phyloP scores from a whole-genome alignment of 2,113 vertebrate genomes.

The Zapus hudsonius region DNA sequence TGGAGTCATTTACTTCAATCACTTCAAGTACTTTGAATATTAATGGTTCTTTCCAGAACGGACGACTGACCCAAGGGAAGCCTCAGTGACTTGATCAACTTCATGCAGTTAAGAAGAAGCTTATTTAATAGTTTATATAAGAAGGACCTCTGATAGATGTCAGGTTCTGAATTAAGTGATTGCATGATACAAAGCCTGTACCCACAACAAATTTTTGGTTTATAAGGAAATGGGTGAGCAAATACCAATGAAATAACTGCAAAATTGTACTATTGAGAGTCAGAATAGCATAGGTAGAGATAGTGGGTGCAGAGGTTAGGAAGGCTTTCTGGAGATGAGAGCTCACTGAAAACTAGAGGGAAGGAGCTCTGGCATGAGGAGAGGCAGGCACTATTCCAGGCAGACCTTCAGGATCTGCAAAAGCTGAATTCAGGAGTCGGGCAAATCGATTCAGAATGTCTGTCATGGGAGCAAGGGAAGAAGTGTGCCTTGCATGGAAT shows the following conservation, averaged over 20 bases:
- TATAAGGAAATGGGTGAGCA: not conserved
- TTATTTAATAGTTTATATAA: not conserved
- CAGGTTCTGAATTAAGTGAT: not conserved
- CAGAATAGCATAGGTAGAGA: not conserved
- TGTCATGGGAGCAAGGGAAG: not conserved
- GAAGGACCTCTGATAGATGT: not conserved
- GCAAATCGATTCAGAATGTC: not conserved
- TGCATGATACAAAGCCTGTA: not conserved
- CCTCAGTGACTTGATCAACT: not conserved
- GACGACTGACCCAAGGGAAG: not conserved
- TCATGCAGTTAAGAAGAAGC: not conserved
- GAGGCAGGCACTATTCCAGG: no score
- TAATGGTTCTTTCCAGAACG: not conserved
- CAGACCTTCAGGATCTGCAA: not conserved
- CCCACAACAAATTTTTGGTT: not conserved
- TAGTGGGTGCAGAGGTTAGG: not conserved
- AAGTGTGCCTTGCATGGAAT: not conserved
- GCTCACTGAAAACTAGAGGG: not conserved
- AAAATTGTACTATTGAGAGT: not conserved
- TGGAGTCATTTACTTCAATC: not conserved
- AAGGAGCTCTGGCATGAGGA: not conserved
- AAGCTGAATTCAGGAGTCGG: no score
- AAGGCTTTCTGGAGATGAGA: not conserved
- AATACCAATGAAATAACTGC: not conserved
- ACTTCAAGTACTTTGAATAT: not conserved